These are phyloP conservation scores for Drosophila silvestris DNA, from an alignment of 2,888 invertebrate species.

Conservation along the genomic window DNA sequence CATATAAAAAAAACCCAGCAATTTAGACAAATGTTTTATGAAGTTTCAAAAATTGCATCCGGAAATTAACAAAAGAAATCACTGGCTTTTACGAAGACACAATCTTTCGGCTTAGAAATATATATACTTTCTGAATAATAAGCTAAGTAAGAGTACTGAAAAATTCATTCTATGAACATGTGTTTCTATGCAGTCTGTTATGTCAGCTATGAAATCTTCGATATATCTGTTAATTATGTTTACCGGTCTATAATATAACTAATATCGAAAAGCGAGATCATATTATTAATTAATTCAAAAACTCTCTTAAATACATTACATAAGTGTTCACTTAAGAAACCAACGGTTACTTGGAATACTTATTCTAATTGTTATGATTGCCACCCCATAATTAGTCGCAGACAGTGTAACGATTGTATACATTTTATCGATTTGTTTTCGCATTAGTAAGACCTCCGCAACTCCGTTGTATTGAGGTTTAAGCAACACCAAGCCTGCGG, in stretches of 20 bases:
- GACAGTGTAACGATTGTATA: neutral
- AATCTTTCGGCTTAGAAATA: neutral
- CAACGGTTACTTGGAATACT: neutral
- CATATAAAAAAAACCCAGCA: too few species aligned
- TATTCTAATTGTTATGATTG: neutral
- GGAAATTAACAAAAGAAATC: fast-evolving
- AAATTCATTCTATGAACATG: neutral
- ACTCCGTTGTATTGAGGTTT: neutral
- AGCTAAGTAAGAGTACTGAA: neutral
- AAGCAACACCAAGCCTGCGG: neutral
- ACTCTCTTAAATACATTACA: neutral
- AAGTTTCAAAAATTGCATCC: neutral
- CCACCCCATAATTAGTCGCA: neutral
- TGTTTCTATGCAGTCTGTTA: neutral
- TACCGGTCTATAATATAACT: neutral
- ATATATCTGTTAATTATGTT: neutral
- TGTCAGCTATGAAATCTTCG: neutral
- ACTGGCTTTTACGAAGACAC: neutral
- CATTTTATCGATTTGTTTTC: neutral
- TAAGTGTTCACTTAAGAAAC: neutral
- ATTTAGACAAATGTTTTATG: too few species aligned
- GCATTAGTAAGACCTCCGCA: conserved; percentile 12
- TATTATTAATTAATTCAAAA: neutral
- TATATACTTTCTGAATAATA: neutral
- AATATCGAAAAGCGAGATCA: neutral